phyloP scores from a whole-genome alignment of 1,140 invertebrate species.

The Lepidurus apus region DNA sequence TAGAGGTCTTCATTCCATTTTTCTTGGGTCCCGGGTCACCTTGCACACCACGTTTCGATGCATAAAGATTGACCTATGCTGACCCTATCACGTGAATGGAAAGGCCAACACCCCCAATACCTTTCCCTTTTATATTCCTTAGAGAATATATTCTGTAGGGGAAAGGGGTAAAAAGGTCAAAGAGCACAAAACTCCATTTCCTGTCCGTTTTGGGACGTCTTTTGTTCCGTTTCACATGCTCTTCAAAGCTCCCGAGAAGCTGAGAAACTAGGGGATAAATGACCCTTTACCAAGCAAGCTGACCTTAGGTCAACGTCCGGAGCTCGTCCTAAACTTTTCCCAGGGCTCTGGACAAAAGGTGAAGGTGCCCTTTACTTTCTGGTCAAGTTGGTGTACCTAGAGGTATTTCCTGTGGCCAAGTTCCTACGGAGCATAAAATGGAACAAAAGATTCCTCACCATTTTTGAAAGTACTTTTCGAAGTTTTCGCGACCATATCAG shows the following conservation, averaged over 20 bases:
- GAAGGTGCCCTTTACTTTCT: constrained; percentile 5
- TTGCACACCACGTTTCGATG: neutral
- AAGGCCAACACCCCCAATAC: neutral
- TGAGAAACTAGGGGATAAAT: neutral
- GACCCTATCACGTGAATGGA: neutral
- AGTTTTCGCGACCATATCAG: too few relatives aligned
- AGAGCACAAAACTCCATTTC: neutral
- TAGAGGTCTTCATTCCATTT: neutral
- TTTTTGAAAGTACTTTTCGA: too few relatives aligned
- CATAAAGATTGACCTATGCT: neutral
- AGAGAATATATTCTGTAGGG: neutral
- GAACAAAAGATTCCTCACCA: too few relatives aligned
- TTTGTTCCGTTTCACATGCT: neutral
- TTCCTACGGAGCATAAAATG: too few relatives aligned
- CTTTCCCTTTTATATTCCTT: neutral
- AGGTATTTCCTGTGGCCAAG: too few relatives aligned
- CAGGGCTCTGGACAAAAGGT: neutral
- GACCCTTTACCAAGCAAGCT: neutral
- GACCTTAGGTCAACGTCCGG: neutral
- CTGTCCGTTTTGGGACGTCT: neutral
- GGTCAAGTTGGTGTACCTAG: neutral
- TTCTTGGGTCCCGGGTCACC: neutral
- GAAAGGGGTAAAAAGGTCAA: neutral
- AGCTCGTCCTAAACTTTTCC: neutral
- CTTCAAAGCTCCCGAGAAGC: neutral